Evolutionary conservation across 92 coral and sea anemone species (phyloP).

Genomic region (Porites rus): DNA sequence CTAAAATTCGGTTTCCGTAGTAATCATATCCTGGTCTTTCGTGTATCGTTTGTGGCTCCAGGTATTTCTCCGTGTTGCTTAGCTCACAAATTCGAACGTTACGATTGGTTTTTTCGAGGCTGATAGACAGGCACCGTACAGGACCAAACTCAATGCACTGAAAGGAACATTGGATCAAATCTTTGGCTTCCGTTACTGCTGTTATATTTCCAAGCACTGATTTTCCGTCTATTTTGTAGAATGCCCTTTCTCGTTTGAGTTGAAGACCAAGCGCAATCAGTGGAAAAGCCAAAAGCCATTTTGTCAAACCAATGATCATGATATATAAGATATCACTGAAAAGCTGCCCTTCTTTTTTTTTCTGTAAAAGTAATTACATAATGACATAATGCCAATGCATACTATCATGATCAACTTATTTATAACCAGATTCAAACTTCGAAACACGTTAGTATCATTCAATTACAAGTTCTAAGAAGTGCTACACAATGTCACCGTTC

Average conservation of each 20-base stretch:
- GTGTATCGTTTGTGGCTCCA: conserved; percentile 1
- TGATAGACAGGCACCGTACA: conserved; percentile 3
- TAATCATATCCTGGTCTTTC: background rate
- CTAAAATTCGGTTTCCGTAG: background rate
- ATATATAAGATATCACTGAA: background rate
- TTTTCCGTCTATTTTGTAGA: background rate
- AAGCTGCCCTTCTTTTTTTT: too few species aligned
- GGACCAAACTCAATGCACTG: background rate
- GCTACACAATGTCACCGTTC: too few species aligned
- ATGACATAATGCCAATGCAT: too few species aligned
- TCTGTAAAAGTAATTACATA: too few species aligned
- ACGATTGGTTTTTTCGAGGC: background rate
- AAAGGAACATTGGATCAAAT: conserved; percentile 6
- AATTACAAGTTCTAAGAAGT: too few species aligned
- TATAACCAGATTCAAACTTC: too few species aligned
- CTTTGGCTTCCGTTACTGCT: background rate
- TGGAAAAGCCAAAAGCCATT: background rate
- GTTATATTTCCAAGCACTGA: conserved; percentile 16
- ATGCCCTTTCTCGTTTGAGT: background rate
- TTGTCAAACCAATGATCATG: background rate
- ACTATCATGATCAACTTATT: too few species aligned
- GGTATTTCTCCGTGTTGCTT: background rate
- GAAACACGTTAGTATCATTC: too few species aligned
- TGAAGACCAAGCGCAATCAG: background rate
- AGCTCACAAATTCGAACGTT: background rate